Evolutionary conservation across 2,113 vertebrate species (phyloP), one percentile per base, ranked within the genome.

Genomic region (Heptranchias perlo): DNA sequence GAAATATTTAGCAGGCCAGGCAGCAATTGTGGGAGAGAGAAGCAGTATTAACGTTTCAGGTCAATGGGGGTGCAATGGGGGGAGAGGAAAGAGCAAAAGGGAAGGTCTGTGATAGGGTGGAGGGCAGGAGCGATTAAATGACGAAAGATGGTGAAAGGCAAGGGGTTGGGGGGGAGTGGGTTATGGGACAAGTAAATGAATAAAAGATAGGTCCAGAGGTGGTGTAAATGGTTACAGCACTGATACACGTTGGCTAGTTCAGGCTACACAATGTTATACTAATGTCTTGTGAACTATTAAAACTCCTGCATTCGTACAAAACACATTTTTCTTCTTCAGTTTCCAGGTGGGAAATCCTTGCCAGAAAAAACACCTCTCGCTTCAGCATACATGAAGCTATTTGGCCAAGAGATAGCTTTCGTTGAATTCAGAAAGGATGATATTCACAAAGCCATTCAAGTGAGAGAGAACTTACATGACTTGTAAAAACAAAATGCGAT

Each of bases 341-440:
- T 97, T 1, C 97, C 97, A 18, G 96, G 97, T 82, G 97, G 97
- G 97, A 98, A 97, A 76, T 96, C 96, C 67, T 54, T 96, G 96
- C 89, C 96, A 65, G 96, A 96, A 76, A 96, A 97, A 35, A 96
- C 97, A 62, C 96, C 96, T 95, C 96, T 97, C 65, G 97, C 21
- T 64, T 96, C 96, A 0, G 93, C 78, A 49, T 97, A 97, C 94
- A 0, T 97, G 96, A 98, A 97, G 96, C 96, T 97, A 96, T 97
- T 97, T 97, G 96, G 62, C 89, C 97, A 98, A 96, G 97, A 97
- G 61, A 0, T 97, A n/a, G 96, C 96, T n/a, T 97, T 96, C 89
- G 96, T 96, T 61, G 23, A 2, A 78, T 11, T 97, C 47, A 96
- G 96, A 92, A 96, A 96, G 96, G 96, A 97, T 0, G 0, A 96